Conservation (phyloP, 2,888 invertebrate species). For the Acleris laterana region DNA sequence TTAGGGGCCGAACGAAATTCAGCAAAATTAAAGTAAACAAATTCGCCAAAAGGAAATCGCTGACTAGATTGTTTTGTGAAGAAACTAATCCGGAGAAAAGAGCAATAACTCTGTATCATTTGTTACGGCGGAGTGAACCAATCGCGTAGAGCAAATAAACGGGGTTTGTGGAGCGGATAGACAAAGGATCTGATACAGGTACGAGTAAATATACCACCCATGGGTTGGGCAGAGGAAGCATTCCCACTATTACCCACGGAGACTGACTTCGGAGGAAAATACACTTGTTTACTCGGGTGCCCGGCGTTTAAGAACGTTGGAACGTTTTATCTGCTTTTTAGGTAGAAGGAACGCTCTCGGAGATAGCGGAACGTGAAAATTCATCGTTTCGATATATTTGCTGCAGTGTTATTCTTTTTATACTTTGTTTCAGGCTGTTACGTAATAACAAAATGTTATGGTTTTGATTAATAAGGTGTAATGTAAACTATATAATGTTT, state of each 20-base stretch:
- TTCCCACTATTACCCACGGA: conserved; percentile 63
- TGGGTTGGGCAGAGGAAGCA: conserved; percentile 66
- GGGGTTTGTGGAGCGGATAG: conserved; percentile 77
- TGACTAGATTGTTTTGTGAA: conserved; percentile 56
- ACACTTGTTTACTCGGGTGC: conserved; percentile 51
- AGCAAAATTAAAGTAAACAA: conserved; percentile 46
- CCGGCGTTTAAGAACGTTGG: conserved; percentile 29
- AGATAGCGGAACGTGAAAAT: conserved; percentile 8
- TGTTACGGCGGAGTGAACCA: conserved; percentile 75
- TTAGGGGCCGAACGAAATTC: conserved; percentile 38
- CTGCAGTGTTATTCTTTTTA: not conserved
- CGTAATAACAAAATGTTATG: too few relatives aligned
- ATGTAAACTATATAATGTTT: too few relatives aligned
- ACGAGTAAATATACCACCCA: conserved; percentile 61
- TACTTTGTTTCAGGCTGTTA: not conserved
- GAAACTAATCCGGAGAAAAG: conserved; percentile 68
- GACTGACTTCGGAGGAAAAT: conserved; percentile 55
- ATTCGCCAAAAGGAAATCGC: conserved; percentile 46
- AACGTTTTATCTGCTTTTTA: conserved; percentile 16
- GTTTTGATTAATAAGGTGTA: too few relatives aligned
- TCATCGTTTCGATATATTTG: not conserved
- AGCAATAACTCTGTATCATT: conserved; percentile 76
- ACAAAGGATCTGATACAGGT: conserved; percentile 81
- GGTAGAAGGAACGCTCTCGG: not conserved
- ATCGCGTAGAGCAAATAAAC: conserved; percentile 77